These are phyloP conservation scores for Cathartes aura DNA, from an alignment of 2,113 vertebrate species.

Conservation along the genomic window DNA sequence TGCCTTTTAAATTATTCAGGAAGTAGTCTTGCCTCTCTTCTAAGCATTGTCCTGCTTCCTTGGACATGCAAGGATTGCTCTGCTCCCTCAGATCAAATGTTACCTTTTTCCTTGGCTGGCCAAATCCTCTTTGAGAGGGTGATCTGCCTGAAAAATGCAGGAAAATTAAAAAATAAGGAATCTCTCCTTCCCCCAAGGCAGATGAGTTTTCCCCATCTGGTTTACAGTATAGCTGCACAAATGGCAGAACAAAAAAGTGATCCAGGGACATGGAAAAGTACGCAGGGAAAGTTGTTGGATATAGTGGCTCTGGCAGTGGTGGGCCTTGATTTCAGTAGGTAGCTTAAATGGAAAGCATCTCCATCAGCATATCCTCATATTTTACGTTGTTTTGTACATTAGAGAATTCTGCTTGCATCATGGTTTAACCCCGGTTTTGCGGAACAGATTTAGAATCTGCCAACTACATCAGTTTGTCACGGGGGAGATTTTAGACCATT, in stretches of 20 bases:
- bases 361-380: not conserved
- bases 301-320: not conserved
- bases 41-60: not conserved
- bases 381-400: not conserved
- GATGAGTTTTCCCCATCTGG: not conserved
- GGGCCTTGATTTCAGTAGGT: not conserved
- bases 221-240: not conserved
- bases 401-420: not conserved
- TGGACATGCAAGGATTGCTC: not conserved
- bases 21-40: not conserved
- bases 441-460: not conserved
- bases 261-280: not conserved
- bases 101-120: not conserved
- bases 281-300: not conserved
- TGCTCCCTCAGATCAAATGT: not conserved
- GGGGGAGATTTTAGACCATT: not conserved
- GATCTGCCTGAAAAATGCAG: not conserved
- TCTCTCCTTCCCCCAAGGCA: not conserved
- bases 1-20: not conserved
- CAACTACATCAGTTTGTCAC: fast-evolving
- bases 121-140: not conserved
- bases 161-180: not conserved
- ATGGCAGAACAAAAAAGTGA: not conserved
- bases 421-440: not conserved
- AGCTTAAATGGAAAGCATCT: not conserved